Evolutionary conservation across 2,797 vertebrate genomes (phyloP), one percentile per base, ranked within the genome.

Genomic region (Amniataba percoides): DNA sequence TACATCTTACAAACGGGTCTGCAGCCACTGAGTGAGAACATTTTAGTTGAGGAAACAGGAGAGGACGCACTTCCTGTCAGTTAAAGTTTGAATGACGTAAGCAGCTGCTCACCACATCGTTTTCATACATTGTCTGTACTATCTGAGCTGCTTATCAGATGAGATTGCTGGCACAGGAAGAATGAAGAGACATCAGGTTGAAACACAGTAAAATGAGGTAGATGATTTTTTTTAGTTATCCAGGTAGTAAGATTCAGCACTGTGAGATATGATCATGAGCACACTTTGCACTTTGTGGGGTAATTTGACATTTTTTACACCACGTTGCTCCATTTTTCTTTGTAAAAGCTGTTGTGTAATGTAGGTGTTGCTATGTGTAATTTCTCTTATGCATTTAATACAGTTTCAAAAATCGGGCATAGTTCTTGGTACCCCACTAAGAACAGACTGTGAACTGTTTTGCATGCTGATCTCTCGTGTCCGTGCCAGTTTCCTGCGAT

Each of bases 31-130:
- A 80, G 63, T 42, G 57, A 65, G 25, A 60, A 63, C 23, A 48
- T 63, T 83, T 77, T 25, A 62, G 68, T 43, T 1, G 60, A 81
- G 77, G 71, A 69, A 83, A 66, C 40, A 25, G 86, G 64, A 63
- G 52, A 27, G 62, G 36, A 46, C 16, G 0, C 59, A 62, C 64
- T 90, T 94, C 92, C 93, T 93, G 92, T 87, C 83, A 60, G 88
- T 86, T 82, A 55, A 73, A 83, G 45, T 89, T 75, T 57, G 62
- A 61, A 46, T 83, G 84, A 85, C 71, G 57, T 83, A 58, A 45
- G 72, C 14, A 60, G 78, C 90, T 57, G 73, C 83, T 85, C 58
- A 72, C 82, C 80, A 55, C 88, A 78, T 81, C 63, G 3, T 86
- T 75, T 85, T 63, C 42, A 76, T 83, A 89, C 59, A 63, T 27